Percentiles rank a stretch among this genome's conserved stretches.
These are phyloP conservation scores for Athripsodes cinereus DNA, from an alignment of 2,888 invertebrate genomes.

Conservation along the genomic window DNA sequence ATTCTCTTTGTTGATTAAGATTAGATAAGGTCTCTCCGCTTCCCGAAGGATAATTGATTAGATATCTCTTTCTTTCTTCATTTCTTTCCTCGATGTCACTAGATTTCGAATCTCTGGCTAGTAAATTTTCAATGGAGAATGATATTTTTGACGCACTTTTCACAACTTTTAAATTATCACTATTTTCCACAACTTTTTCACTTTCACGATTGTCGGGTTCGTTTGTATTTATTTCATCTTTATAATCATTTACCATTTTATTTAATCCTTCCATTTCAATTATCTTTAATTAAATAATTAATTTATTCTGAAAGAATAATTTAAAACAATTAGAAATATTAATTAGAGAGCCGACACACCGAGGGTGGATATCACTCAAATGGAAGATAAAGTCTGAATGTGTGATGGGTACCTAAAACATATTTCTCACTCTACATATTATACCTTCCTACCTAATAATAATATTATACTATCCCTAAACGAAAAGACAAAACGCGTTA, in stretches of 20 bases:
- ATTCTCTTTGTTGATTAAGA: background rate
- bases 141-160: constrained; percentile 18
- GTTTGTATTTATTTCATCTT: background rate
- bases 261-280: constrained; percentile 1
- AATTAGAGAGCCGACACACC: background rate
- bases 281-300: background rate
- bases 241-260: background rate
- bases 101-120: constrained; percentile 13
- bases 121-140: constrained; percentile 24
- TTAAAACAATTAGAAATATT: background rate
- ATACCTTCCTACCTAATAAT: background rate
- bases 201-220: background rate
- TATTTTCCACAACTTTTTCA: background rate
- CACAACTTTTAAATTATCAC: background rate
- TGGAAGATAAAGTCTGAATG: background rate
- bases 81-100: background rate
- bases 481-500: constrained; percentile 18
- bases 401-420: background rate
- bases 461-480: background rate
- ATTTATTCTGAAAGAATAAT: background rate
- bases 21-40: background rate
- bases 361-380: background rate
- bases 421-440: constrained; percentile 5
- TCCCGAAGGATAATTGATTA: background rate
- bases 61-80: background rate